These are phyloP conservation scores for Eufriesea mexicana DNA, from an alignment of 1,140 invertebrate genomes.

Conservation along the genomic window DNA sequence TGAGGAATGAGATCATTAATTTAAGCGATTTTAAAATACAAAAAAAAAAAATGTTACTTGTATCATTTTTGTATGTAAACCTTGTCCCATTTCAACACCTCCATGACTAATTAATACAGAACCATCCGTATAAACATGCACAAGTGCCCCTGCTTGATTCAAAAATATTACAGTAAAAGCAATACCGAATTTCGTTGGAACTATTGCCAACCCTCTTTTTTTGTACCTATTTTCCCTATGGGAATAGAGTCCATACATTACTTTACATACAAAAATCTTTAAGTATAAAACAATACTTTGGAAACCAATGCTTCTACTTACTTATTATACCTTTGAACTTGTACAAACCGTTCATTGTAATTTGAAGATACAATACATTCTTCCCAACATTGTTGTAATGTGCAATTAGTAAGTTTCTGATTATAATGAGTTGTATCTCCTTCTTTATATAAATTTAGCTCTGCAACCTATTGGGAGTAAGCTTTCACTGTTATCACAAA, in stretches of 20 bases:
- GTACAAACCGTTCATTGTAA: constrained; percentile 84
- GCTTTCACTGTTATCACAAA: background rate
- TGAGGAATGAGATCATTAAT: background rate
- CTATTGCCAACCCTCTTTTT: constrained; percentile 92
- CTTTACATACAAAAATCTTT: background rate
- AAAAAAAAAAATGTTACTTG: constrained; percentile 84
- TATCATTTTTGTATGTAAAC: constrained; percentile 97
- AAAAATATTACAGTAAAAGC: constrained; percentile 91
- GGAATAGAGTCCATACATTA: constrained; percentile 59
- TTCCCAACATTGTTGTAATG: constrained; percentile 90
- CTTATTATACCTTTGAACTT: constrained; percentile 89
- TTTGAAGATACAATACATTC: constrained; percentile 89
- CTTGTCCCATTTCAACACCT: constrained; percentile 98
- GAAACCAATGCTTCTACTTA: constrained; percentile 71
- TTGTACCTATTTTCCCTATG: constrained; percentile 90
- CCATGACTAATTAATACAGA: constrained; percentile 95
- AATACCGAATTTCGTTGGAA: constrained; percentile 96
- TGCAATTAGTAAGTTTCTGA: constrained; percentile 89
- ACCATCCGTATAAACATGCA: constrained; percentile 96
- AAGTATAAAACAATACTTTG: background rate
- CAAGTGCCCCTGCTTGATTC: constrained; percentile 94
- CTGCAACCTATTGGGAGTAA: constrained; percentile 82
- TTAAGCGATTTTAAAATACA: background rate
- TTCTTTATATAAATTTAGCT: constrained; percentile 92
- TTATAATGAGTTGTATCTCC: constrained; percentile 91